Evolutionary conservation across 1,140 invertebrate species (phyloP), one percentile per base, ranked within the genome.

Genomic region (Coboldia fuscipes): DNA sequence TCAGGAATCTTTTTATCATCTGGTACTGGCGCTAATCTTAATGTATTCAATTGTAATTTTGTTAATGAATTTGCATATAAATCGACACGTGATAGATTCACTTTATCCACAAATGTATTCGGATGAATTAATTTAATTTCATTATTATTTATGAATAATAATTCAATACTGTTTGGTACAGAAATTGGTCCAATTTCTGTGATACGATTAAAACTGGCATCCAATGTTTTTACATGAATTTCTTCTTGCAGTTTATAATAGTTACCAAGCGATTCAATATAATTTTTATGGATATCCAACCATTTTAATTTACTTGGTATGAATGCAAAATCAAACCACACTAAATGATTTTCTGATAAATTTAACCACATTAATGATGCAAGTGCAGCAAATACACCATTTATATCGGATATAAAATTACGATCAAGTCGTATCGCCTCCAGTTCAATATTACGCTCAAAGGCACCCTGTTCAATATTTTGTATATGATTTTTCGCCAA

Each of bases 261-360:
- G 52, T 86, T 86, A 7, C 70, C 79, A 32, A 88, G 58, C 22
- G 72, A 71, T 54, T 81, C 77, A 45, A 90, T 82, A 42, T 75
- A 79, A 51, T 90, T 89, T 24, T 78, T 70, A 48, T 85, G 81
- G 42, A 89, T 75, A 50, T 89, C 83, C 45, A 89, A 60, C 80
- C 82, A 89, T 54, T 88, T 84, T 29, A 89, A 59, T 51, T 82
- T 83, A 29, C 66, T 70, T 8, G 83, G 83, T 38, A 89, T 72
- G 51, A 84, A 81, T 12, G 80, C 80, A 50, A 84, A 88, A 51
- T 89, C 83, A 49, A 88, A 88, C 78, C 80, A 83, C 29, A 82
- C 72, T 46, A 90, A 60, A 61, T 83, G 78, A 62, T 90, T 89
- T 56, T 84, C 77, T 1, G 81, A 85, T n/a, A 88, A 61, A 54